Evolutionary conservation across 2,888 invertebrate species (phyloP).

Genomic region (Ochropleura plecta): DNA sequence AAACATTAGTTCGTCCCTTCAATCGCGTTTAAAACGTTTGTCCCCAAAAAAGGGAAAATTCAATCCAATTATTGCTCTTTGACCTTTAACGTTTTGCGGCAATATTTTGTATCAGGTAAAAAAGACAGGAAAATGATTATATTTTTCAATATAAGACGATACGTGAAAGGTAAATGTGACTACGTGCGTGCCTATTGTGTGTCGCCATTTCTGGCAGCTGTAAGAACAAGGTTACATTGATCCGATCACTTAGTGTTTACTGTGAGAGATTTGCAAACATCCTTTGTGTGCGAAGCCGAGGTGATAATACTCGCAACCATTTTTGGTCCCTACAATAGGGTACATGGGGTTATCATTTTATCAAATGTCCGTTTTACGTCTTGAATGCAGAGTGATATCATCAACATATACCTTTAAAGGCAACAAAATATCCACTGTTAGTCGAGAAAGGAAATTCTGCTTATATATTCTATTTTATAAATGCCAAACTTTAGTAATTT

Average conservation of each 20-base stretch:
- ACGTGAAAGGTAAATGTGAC: background rate
- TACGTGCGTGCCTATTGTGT: constrained; percentile 21
- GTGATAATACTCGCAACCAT: constrained; percentile 71
- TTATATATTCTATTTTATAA: constrained; percentile 8
- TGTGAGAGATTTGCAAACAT: constrained; percentile 80
- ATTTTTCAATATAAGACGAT: constrained; percentile 40
- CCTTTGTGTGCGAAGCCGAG: constrained; percentile 74
- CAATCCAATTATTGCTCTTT: constrained; percentile 45
- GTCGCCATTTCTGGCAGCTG: constrained; percentile 52
- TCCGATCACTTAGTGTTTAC: constrained; percentile 81
- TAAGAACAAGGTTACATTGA: constrained; percentile 72
- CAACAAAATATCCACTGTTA: background rate
- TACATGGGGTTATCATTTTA: constrained; percentile 59
- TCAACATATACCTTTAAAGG: constrained; percentile 5
- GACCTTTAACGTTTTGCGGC: constrained; percentile 39
- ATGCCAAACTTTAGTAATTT: background rate
- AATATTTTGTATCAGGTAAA: constrained; percentile 36
- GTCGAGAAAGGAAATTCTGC: background rate
- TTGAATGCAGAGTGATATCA: constrained; percentile 21
- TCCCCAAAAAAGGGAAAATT: constrained; percentile 39
- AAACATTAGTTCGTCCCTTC: constrained; percentile 48
- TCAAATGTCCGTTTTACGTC: constrained; percentile 41
- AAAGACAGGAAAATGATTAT: constrained; percentile 23
- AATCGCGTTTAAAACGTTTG: constrained; percentile 47
- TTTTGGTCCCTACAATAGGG: constrained; percentile 70